These are phyloP conservation scores for Limnephilus marmoratus DNA, from an alignment of 2,888 invertebrate genomes.

Conservation along the genomic window DNA sequence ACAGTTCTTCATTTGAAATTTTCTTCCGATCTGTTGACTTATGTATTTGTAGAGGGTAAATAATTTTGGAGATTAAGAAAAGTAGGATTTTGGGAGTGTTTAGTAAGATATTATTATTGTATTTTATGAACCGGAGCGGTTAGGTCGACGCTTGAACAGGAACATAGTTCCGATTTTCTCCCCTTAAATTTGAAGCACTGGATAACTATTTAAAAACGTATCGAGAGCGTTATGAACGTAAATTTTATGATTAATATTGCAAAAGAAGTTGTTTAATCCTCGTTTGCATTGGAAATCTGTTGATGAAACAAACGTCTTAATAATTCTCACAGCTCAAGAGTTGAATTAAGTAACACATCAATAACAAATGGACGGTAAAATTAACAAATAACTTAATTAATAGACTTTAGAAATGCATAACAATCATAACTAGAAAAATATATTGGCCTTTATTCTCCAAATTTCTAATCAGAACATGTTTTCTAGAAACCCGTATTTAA, in stretches of 20 bases:
- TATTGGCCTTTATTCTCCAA: background rate
- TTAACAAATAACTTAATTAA: background rate
- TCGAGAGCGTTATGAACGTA: background rate
- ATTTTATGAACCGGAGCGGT: too few species aligned
- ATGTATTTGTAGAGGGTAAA: too few species aligned
- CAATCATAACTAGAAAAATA: background rate
- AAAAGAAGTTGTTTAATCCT: too few species aligned
- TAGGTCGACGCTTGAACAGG: background rate
- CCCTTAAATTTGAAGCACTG: background rate
- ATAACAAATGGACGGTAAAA: background rate
- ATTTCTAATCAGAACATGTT: background rate
- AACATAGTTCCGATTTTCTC: background rate
- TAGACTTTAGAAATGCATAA: background rate
- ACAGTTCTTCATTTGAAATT: too few species aligned
- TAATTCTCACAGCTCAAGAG: background rate
- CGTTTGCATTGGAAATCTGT: background rate
- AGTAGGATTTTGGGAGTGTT: too few species aligned
- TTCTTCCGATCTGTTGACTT: too few species aligned
- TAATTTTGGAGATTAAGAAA: too few species aligned
- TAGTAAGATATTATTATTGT: too few species aligned
- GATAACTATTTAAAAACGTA: background rate
- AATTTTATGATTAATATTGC: too few species aligned
- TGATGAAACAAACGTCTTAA: background rate
- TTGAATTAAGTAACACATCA: background rate
- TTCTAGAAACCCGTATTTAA: background rate